These are phyloP conservation scores for Odontocerum albicorne DNA, from an alignment of 2,888 invertebrate species.

Conservation along the genomic window DNA sequence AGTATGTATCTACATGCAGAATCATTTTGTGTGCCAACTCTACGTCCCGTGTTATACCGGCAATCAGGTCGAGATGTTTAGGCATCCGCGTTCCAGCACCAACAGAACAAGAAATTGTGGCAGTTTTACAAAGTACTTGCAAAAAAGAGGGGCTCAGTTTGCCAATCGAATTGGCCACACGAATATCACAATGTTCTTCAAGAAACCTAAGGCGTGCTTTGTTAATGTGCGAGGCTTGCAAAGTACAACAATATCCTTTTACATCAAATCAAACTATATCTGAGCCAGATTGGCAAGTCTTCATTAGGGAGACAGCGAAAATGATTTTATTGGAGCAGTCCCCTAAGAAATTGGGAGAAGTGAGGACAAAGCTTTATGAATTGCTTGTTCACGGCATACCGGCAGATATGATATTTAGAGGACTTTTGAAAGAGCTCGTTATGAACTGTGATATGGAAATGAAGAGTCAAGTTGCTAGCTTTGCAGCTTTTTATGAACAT, in stretches of 20 bases:
- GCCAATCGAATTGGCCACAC: constrained; percentile 73
- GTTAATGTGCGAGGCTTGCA: constrained; percentile 91
- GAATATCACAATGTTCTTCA: constrained; percentile 77
- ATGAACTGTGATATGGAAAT: constrained; percentile 88
- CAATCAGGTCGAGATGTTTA: constrained; percentile 93
- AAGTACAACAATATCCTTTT: constrained; percentile 89
- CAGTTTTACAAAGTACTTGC: constrained; percentile 67
- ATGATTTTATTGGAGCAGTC: constrained; percentile 86
- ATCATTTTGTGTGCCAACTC: constrained; percentile 93
- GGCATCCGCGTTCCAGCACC: constrained; percentile 92
- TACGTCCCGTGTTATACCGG: constrained; percentile 94
- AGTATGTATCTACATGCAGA: constrained; percentile 93
- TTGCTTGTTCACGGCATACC: constrained; percentile 93
- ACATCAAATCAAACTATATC: constrained; percentile 75
- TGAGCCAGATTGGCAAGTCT: constrained; percentile 93
- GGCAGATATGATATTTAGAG: constrained; percentile 87
- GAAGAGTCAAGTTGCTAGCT: constrained; percentile 80
- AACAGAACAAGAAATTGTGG: constrained; percentile 70
- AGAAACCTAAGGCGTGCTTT: constrained; percentile 91
- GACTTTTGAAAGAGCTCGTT: constrained; percentile 80
- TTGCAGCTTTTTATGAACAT: constrained; percentile 91
- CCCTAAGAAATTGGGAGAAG: constrained; percentile 79
- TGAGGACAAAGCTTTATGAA: constrained; percentile 89
- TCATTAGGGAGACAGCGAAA: constrained; percentile 81
- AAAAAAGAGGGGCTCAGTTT: constrained; percentile 81